These are phyloP conservation scores for Neoascia interrupta DNA, from an alignment of 2,888 invertebrate species.

Conservation along the genomic window DNA sequence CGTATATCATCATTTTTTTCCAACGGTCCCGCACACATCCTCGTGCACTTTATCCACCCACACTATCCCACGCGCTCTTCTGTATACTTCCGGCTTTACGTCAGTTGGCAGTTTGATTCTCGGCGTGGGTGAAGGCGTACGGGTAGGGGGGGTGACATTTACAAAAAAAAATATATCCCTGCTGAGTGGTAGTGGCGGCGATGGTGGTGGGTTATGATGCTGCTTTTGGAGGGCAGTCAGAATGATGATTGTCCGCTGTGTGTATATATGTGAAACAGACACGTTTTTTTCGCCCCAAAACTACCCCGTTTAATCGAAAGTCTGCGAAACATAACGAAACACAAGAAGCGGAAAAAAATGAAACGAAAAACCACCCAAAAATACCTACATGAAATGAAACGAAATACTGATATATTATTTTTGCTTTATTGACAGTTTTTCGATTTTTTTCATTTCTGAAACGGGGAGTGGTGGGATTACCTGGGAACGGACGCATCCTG, in stretches of 20 bases:
- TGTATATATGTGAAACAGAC: slow-evolving; percentile 12
- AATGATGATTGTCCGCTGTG: slow-evolving; percentile 55
- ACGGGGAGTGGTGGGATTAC: slow-evolving; percentile 1
- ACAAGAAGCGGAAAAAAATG: slow-evolving; percentile 19
- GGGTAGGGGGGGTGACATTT: slow-evolving; percentile 14
- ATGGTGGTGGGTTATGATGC: slow-evolving; percentile 45
- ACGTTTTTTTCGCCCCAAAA: background rate
- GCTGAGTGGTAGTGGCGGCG: slow-evolving; percentile 12
- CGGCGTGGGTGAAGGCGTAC: slow-evolving; percentile 35
- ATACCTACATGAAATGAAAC: no score
- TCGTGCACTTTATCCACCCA: slow-evolving; percentile 36
- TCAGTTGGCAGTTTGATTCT: slow-evolving; percentile 67
- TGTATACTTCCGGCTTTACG: slow-evolving; percentile 52
- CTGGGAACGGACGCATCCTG: slow-evolving; percentile 10
- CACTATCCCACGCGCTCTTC: slow-evolving; percentile 28
- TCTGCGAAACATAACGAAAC: background rate
- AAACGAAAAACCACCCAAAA: slow-evolving; percentile 13
- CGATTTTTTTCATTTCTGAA: slow-evolving; percentile 41
- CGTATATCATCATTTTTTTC: slow-evolving; percentile 50
- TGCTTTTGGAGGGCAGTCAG: slow-evolving; percentile 62
- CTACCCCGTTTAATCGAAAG: slow-evolving; percentile 42
- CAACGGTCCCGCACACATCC: background rate
- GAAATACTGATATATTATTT: slow-evolving; percentile 62
- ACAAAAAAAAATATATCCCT: slow-evolving; percentile 26
- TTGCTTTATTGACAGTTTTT: slow-evolving; percentile 67